Conservation (phyloP, 2,797 vertebrate genomes). For the Hypotaenidia philippensis region DNA sequence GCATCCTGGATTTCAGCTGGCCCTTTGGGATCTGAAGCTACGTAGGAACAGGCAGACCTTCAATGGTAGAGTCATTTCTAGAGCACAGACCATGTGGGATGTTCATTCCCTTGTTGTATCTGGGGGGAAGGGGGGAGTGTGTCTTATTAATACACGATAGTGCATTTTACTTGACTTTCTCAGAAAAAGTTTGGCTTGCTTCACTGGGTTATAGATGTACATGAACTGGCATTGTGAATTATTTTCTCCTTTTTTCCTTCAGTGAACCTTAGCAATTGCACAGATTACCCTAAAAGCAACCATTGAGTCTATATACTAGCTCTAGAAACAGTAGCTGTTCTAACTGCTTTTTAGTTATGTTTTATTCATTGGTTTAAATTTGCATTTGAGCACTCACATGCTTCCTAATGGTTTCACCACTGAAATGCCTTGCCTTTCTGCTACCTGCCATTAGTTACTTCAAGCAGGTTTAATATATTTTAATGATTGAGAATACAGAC, state of each 20-base stretch:
- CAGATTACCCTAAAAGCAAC: neutral
- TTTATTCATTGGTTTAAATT: neutral
- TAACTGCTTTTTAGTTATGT: neutral
- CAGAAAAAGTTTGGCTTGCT: neutral
- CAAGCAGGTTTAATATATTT: neutral
- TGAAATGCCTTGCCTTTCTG: neutral
- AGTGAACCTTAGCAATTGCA: neutral
- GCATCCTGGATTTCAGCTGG: neutral
- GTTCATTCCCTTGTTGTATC: neutral
- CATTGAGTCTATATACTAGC: neutral
- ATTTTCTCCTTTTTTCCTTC: neutral
- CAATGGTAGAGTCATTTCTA: neutral
- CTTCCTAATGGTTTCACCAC: neutral
- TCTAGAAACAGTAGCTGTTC: neutral
- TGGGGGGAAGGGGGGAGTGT: too few species aligned
- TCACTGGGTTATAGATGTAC: neutral
- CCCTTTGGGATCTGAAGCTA: neutral
- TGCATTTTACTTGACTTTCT: neutral
- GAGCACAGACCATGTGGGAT: fast-evolving
- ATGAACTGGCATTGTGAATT: neutral
- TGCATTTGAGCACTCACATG: neutral
- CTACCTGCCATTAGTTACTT: neutral
- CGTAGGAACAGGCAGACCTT: fast-evolving
- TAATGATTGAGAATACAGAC: neutral
- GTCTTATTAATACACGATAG: neutral